These are phyloP conservation scores for Sitobion miscanthi DNA, from an alignment of 1,140 invertebrate genomes.

Conservation along the genomic window DNA sequence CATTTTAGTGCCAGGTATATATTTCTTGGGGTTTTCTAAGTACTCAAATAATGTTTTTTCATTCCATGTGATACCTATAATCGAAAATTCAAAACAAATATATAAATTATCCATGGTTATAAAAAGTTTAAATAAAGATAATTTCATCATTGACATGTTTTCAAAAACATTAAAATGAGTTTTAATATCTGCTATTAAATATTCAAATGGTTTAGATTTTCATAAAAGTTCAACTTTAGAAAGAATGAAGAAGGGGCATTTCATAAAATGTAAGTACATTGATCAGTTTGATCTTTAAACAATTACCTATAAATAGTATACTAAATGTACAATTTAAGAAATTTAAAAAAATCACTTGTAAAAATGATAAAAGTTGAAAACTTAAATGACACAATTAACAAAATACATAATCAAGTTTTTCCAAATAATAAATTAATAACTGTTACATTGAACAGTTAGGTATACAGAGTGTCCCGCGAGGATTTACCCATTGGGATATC, in stretches of 20 bases:
- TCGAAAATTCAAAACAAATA: not conserved
- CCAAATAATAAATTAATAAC: not conserved
- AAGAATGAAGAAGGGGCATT: no score
- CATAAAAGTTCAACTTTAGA: not conserved
- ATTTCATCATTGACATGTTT: not conserved
- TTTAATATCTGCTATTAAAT: not conserved
- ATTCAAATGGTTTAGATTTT: not conserved
- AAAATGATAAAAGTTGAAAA: not conserved
- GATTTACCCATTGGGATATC: no score
- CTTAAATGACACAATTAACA: no score
- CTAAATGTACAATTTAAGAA: rapidly evolving
- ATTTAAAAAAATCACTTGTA: not conserved
- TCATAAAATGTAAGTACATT: not conserved
- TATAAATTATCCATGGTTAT: not conserved
- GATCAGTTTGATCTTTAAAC: not conserved
- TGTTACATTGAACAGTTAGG: not conserved
- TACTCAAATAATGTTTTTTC: conserved; percentile 95
- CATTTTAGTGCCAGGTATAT: conserved; percentile 99
- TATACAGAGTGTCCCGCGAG: not conserved
- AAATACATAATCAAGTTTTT: not conserved
- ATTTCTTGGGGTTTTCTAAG: conserved; percentile 98
- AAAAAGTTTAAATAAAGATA: not conserved
- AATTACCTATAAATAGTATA: not conserved
- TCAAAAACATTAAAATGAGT: not conserved
- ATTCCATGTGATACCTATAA: conserved; percentile 91